phyloP scores from a whole-genome alignment of 2,113 vertebrate genomes.

The Dermatemys mawii region DNA sequence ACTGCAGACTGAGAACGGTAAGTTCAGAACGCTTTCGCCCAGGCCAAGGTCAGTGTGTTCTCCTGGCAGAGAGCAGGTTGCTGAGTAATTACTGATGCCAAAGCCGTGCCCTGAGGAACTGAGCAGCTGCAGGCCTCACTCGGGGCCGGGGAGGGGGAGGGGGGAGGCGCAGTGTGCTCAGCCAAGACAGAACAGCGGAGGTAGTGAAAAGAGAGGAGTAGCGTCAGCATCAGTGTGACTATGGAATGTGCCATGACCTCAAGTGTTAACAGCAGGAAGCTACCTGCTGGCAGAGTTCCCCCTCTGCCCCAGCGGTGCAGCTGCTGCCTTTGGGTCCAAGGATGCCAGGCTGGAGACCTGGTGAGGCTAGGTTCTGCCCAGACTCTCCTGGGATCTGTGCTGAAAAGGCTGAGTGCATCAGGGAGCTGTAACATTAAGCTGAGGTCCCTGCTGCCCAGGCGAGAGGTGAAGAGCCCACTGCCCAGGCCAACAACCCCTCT shows the following conservation, averaged over 20 bases:
- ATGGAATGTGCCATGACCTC: no score
- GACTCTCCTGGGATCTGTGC: no score
- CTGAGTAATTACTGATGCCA: not conserved
- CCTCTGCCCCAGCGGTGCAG: not conserved
- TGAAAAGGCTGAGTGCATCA: not conserved
- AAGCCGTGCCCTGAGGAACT: not conserved
- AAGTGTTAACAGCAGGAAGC: not conserved
- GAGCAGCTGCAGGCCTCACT: not conserved
- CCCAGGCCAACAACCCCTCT: not conserved
- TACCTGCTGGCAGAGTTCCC: not conserved
- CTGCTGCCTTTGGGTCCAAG: not conserved
- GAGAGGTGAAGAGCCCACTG: not conserved
- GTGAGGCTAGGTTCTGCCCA: not conserved
- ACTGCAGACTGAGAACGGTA: constrained; percentile 89
- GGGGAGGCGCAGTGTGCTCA: no score
- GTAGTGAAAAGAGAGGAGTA: not conserved
- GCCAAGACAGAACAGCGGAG: not conserved
- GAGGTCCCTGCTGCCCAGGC: not conserved
- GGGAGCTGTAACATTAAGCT: no score
- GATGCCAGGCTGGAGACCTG: not conserved
- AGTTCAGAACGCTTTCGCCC: not conserved
- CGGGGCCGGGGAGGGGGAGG: no score
- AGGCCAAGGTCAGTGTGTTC: not conserved
- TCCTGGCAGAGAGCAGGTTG: not conserved
- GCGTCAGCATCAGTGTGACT: not conserved